These are phyloP conservation scores for Oplegnathus fasciatus DNA, from an alignment of 2,113 vertebrate species.

Conservation along the genomic window DNA sequence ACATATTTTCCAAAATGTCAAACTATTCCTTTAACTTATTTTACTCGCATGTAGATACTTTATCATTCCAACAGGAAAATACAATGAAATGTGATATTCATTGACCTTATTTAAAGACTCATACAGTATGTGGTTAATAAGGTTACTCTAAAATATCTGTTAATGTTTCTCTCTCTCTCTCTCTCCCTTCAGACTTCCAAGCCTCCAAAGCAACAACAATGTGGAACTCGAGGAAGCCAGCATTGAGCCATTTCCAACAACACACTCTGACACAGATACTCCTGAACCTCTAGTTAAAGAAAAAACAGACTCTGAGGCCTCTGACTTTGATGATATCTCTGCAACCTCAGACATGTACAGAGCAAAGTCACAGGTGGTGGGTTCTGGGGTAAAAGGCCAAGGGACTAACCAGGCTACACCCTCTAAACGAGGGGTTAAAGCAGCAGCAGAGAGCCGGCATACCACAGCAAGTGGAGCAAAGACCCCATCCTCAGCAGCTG, in stretches of 20 bases:
- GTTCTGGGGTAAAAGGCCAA: constrained; percentile 40
- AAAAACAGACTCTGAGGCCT: constrained; percentile 34
- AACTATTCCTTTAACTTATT: neutral
- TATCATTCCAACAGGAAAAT: neutral
- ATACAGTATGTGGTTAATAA: neutral
- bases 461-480: constrained; percentile 53
- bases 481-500: constrained; percentile 54
- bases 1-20: neutral
- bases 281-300: constrained; percentile 46
- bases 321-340: constrained; percentile 44
- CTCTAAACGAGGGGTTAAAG: constrained; percentile 58
- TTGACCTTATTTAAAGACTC: neutral
- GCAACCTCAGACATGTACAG: constrained; percentile 70
- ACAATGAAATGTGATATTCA: neutral
- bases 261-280: neutral
- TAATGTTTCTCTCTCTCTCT: constrained; percentile 22
- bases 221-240: constrained; percentile 55
- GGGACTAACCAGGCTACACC: neutral
- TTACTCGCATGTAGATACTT: neutral
- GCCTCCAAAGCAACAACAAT: constrained; percentile 60
- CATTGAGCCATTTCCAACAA: constrained; percentile 9
- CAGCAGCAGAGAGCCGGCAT: constrained; percentile 44
- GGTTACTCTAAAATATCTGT: neutral
- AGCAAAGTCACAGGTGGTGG: constrained; percentile 38
- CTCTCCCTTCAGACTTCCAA: constrained; percentile 63